Conservation (phyloP, 2,888 invertebrate species). For the Entomobrya multifasciata region DNA sequence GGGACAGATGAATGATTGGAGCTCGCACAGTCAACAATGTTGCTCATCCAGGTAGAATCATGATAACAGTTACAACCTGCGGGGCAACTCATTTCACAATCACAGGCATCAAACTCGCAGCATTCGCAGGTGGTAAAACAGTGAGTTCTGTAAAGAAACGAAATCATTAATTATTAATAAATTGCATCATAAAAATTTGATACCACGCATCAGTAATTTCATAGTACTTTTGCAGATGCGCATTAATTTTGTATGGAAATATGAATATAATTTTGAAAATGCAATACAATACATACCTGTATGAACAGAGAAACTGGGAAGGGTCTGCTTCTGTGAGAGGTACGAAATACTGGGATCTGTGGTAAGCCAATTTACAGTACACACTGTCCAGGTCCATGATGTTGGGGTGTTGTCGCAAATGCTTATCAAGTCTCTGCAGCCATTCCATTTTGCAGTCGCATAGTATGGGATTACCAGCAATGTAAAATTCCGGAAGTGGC, state of each 20-base stretch:
- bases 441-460: slow-evolving; percentile 95
- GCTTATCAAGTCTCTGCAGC: slow-evolving; percentile 94
- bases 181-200: too few relatives aligned
- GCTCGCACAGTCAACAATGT: slow-evolving; percentile 94
- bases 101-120: slow-evolving; percentile 97
- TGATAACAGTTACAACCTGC: slow-evolving; percentile 96
- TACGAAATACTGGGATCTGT: slow-evolving; percentile 89
- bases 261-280: too few relatives aligned
- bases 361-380: slow-evolving; percentile 93
- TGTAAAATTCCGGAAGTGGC: slow-evolving; percentile 93
- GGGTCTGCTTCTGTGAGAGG: slow-evolving; percentile 93
- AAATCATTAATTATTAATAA: too few relatives aligned
- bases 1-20: slow-evolving; percentile 88
- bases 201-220: too few relatives aligned
- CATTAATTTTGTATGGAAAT: too few relatives aligned
- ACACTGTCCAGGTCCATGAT: slow-evolving; percentile 95
- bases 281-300: too few relatives aligned
- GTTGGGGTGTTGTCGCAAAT: slow-evolving; percentile 92
- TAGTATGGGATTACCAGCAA: slow-evolving; percentile 95
- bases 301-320: slow-evolving; percentile 94
- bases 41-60: slow-evolving; percentile 95
- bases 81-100: slow-evolving; percentile 97
- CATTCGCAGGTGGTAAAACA: slow-evolving; percentile 96
- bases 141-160: too few relatives aligned
- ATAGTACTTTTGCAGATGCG: too few relatives aligned